A percentile compares a stretch with the other conserved stretches of the same genome.
These are phyloP conservation scores for Diploscapter pachys DNA, from an alignment of 1,140 invertebrate species.

Conservation along the genomic window DNA sequence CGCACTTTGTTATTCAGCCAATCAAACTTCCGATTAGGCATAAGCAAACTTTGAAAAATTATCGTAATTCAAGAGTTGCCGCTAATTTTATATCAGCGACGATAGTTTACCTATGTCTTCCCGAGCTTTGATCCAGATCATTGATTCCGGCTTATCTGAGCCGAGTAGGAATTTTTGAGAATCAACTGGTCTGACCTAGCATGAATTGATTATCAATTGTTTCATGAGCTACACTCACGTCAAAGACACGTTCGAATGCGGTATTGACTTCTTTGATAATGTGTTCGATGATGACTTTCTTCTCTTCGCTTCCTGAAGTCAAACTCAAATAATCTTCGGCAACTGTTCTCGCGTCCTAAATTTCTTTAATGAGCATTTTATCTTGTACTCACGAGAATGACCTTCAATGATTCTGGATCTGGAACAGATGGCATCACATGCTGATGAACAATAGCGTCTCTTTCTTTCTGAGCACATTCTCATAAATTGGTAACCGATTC, in stretches of 20 bases:
- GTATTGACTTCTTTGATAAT: constrained; percentile 29
- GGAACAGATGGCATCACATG: constrained; percentile 46
- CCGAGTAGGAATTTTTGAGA: constrained; percentile 27
- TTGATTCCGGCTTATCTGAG: constrained; percentile 24
- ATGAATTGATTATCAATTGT: background rate
- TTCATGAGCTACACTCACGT: constrained; percentile 20
- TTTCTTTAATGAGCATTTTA: background rate
- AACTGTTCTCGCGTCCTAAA: constrained; percentile 7
- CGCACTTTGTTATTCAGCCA: too few species aligned
- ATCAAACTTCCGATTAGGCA: too few species aligned
- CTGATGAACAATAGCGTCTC: constrained; percentile 44
- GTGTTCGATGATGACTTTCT: constrained; percentile 21
- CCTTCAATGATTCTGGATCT: constrained; percentile 38
- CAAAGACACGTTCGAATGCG: constrained; percentile 33
- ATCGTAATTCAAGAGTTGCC: too few species aligned
- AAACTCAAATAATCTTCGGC: constrained; percentile 15
- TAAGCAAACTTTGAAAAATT: too few species aligned
- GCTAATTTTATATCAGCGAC: background rate
- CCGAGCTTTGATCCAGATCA: constrained; percentile 31
- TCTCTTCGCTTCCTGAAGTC: constrained; percentile 17
- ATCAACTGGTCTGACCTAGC: constrained; percentile 37
- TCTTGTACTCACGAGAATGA: background rate
- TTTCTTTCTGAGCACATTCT: constrained; percentile 20
- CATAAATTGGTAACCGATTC: background rate
- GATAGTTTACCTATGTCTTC: constrained; percentile 23